A percentile compares a stretch with the other conserved stretches of the same genome.
phyloP scores from a whole-genome alignment of 2,797 vertebrate genomes.

The Garrulus glandarius region DNA sequence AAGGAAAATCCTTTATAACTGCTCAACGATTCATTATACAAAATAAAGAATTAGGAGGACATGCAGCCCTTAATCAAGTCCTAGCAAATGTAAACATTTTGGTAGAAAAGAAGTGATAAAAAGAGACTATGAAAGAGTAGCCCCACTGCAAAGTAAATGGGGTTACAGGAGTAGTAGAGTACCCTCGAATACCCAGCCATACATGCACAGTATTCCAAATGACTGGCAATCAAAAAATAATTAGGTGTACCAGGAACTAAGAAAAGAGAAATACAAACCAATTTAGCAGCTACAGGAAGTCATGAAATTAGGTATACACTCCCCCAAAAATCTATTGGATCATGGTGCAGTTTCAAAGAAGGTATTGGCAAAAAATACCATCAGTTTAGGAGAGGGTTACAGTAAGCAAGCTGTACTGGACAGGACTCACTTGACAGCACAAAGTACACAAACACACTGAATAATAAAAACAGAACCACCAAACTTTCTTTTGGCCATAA shows the following conservation, averaged over 20 bases:
- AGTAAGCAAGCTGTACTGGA: not conserved
- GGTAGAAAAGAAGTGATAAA: not conserved
- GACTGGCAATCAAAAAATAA: not conserved
- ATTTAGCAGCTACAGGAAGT: not conserved
- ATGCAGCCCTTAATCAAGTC: not conserved
- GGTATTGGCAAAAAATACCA: accelerated
- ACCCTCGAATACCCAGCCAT: not conserved
- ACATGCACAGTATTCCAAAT: not conserved
- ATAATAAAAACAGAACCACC: not conserved
- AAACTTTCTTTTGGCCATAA: not conserved
- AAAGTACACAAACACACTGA: not conserved
- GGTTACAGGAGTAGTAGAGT: not conserved
- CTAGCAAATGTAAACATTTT: not conserved
- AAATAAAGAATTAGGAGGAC: not conserved
- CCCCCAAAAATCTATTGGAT: not conserved
- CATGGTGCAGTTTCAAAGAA: not conserved
- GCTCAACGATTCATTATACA: not conserved
- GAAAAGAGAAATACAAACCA: not conserved
- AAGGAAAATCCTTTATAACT: not conserved
- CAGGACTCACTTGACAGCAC: not conserved
- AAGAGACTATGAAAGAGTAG: not conserved
- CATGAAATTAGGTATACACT: not conserved
- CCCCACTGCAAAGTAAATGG: not conserved
- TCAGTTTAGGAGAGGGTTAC: not conserved
- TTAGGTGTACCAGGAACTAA: not conserved